Percentiles rank a stretch among this genome's conserved stretches.
phyloP scores from a whole-genome alignment of 2,797 vertebrate genomes.

The Mormyrops attenuatus region DNA sequence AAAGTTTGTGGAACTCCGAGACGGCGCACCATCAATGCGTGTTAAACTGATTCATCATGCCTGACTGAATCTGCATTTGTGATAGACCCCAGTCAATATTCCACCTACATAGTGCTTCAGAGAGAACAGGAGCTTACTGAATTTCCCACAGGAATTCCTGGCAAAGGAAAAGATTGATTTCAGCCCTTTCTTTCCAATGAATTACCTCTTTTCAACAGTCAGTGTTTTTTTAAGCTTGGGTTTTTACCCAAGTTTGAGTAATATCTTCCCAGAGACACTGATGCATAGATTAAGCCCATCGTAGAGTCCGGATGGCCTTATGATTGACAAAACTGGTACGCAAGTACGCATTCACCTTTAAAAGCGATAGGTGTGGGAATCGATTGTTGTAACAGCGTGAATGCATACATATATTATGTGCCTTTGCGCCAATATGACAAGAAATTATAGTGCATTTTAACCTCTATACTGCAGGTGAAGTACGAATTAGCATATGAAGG shows the following conservation, averaged over 20 bases:
- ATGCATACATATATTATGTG: no score
- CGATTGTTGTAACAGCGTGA: no score
- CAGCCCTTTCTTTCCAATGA: slow-evolving; percentile 60
- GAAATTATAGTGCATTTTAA: no score
- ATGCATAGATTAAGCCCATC: not conserved
- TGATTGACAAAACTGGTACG: not conserved
- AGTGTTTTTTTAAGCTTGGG: slow-evolving; percentile 56
- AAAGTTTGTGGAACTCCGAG: not conserved
- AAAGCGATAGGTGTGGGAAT: not conserved
- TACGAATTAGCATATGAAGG: not conserved
- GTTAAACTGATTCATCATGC: slow-evolving; percentile 28
- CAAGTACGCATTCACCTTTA: not conserved
- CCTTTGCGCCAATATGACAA: no score
- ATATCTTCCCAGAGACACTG: slow-evolving; percentile 22
- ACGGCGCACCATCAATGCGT: slow-evolving; percentile 8
- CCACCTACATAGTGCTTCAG: slow-evolving; percentile 26
- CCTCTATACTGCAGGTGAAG: no score
- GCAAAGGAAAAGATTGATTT: slow-evolving; percentile 53
- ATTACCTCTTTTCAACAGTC: slow-evolving; percentile 60
- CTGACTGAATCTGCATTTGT: slow-evolving; percentile 21
- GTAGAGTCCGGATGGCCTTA: not conserved
- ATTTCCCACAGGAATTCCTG: slow-evolving; percentile 23
- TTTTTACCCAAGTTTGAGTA: slow-evolving; percentile 45
- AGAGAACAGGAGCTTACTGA: slow-evolving; percentile 19
- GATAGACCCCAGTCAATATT: slow-evolving; percentile 36